Conservation (phyloP, 2,113 vertebrate species). For the Lucifuga dentata region DNA sequence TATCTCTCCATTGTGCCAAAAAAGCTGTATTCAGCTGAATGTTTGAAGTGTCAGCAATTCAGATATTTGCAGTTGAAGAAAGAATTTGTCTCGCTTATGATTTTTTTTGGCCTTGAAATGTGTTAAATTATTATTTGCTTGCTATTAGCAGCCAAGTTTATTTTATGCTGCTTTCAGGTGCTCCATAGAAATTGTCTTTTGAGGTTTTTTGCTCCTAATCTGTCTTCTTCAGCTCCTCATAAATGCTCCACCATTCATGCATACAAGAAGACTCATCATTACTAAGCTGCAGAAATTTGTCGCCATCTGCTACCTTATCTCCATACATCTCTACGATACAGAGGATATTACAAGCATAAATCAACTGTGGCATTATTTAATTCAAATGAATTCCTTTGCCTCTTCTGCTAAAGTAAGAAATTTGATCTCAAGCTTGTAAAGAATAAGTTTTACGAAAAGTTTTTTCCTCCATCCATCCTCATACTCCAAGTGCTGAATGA, state of each 20-base stretch:
- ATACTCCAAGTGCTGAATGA: slow-evolving; percentile 63
- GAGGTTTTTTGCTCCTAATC: background rate
- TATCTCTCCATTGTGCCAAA: slow-evolving; percentile 47
- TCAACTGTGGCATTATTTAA: slow-evolving; percentile 48
- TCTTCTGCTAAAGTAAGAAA: slow-evolving; percentile 43
- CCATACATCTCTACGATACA: slow-evolving; percentile 33
- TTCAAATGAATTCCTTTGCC: slow-evolving; percentile 39
- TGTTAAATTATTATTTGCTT: slow-evolving; percentile 21
- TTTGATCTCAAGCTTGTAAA: slow-evolving; percentile 49
- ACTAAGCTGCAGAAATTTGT: slow-evolving; percentile 12
- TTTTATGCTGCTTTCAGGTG: too few relatives aligned
- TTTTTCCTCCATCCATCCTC: slow-evolving; percentile 9
- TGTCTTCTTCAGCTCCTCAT: slow-evolving; percentile 7
- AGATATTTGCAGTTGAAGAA: slow-evolving; percentile 12
- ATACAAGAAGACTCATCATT: slow-evolving; percentile 33
- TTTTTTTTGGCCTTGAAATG: background rate
- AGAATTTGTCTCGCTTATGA: slow-evolving; percentile 1
- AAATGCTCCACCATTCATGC: slow-evolving; percentile 3
- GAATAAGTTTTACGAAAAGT: slow-evolving; percentile 26
- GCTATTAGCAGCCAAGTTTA: background rate
- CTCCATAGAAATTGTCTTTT: background rate
- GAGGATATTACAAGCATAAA: slow-evolving; percentile 62
- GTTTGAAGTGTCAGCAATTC: slow-evolving; percentile 20
- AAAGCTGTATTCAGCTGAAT: slow-evolving; percentile 49
- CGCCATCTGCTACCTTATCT: slow-evolving; percentile 40